A percentile compares a stretch with the other conserved stretches of the same genome.
Conservation (phyloP, 2,797 vertebrate species). For the Pelodytes ibericus region DNA sequence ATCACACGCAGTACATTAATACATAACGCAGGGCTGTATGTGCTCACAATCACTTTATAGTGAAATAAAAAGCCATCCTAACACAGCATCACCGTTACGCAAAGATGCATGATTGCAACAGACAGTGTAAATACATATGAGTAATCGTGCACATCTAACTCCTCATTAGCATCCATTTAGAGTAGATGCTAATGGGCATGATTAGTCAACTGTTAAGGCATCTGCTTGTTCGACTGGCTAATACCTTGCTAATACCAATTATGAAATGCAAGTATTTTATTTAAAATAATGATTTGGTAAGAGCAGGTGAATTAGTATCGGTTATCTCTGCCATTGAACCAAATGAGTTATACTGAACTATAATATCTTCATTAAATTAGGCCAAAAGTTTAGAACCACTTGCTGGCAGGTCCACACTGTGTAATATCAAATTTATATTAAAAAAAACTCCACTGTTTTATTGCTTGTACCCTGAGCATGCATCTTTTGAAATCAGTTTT, state of each 20-base stretch:
- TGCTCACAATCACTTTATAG: constrained; percentile 1
- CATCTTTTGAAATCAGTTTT: too few relatives aligned
- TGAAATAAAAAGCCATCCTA: constrained; percentile 8
- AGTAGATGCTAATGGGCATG: constrained; percentile 12
- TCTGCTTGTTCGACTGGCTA: constrained; percentile 41
- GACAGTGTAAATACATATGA: constrained; percentile 27
- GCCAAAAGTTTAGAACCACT: too few relatives aligned
- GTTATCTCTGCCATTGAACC: neutral
- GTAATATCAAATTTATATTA: too few relatives aligned
- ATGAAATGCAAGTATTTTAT: constrained; percentile 17
- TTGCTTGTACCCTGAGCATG: too few relatives aligned
- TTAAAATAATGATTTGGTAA: neutral
- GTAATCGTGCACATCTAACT: constrained; percentile 32
- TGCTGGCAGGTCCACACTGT: too few relatives aligned
- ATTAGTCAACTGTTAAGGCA: constrained; percentile 41
- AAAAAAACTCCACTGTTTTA: too few relatives aligned
- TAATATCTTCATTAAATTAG: too few relatives aligned
- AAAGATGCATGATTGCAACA: constrained; percentile 34
- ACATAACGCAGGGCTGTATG: too few relatives aligned
- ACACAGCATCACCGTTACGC: constrained; percentile 22
- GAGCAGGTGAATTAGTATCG: neutral
- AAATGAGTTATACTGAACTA: too few relatives aligned
- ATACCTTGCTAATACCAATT: constrained; percentile 23
- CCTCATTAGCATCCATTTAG: constrained; percentile 15
- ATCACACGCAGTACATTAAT: neutral